Conservation (phyloP, 1,140 invertebrate genomes). For the Coptotermes formosanus region DNA sequence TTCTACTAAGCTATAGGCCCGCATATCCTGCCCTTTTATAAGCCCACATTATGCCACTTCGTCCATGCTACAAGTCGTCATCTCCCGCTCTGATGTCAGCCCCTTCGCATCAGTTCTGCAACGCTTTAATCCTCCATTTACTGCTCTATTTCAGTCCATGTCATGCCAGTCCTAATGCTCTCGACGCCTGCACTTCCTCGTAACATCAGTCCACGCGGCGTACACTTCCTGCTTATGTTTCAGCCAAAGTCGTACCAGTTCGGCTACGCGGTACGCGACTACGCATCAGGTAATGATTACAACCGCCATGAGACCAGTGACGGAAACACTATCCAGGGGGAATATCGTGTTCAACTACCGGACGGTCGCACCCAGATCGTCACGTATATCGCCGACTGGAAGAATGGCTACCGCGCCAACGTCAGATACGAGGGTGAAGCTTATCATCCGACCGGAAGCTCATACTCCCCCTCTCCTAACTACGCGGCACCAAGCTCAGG, state of each 20-base stretch:
- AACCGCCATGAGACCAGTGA: conserved; percentile 67
- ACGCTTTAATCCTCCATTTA: too few species aligned
- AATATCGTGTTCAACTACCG: conserved; percentile 71
- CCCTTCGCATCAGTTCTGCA: too few species aligned
- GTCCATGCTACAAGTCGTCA: too few species aligned
- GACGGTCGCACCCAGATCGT: conserved; percentile 71
- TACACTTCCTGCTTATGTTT: conserved; percentile 38
- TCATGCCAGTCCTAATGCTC: too few species aligned
- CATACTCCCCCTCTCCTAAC: conserved; percentile 35
- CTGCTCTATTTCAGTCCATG: too few species aligned
- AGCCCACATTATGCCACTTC: too few species aligned
- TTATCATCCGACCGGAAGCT: conserved; percentile 53
- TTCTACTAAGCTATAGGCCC: too few species aligned
- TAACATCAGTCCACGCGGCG: too few species aligned
- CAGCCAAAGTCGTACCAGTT: conserved; percentile 78
- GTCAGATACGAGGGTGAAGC: conserved; percentile 73
- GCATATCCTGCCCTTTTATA: too few species aligned
- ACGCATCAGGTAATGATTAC: conserved; percentile 70
- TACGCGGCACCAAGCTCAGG: neutral
- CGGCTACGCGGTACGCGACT: conserved; percentile 74
- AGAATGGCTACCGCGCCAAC: conserved; percentile 76
- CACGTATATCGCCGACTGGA: conserved; percentile 75
- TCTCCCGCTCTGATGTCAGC: too few species aligned
- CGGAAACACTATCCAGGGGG: conserved; percentile 66
- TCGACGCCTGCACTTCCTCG: neutral